Conservation (phyloP, 2,888 invertebrate species). For the Coelopa pilipes region DNA sequence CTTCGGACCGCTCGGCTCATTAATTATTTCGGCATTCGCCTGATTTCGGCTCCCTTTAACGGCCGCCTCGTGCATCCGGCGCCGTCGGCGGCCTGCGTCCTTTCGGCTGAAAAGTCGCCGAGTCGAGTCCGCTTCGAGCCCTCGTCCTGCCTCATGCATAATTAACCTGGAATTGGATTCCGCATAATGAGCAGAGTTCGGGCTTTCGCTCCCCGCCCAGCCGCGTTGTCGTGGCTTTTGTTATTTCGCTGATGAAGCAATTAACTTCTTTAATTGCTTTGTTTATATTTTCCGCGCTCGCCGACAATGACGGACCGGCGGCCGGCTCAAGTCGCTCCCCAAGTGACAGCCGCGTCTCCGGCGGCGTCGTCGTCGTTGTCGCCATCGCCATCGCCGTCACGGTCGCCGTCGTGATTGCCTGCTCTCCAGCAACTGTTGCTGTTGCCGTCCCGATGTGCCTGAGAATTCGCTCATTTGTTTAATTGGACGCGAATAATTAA, state of each 20-base stretch:
- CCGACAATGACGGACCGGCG: too few species aligned
- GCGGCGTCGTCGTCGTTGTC: background rate
- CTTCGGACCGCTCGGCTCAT: background rate
- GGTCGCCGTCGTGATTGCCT: background rate
- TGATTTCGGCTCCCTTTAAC: background rate
- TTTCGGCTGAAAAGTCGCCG: too few species aligned
- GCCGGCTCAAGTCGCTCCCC: too few species aligned
- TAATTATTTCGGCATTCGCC: background rate
- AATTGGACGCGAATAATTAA: conserved; percentile 22
- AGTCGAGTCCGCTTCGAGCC: background rate
- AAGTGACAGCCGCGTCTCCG: too few species aligned
- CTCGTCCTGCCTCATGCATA: conserved; percentile 24
- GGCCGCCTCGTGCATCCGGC: background rate
- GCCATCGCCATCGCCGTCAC: background rate
- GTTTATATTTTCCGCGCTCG: background rate
- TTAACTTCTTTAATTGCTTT: conserved; percentile 27
- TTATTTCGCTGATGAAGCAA: background rate
- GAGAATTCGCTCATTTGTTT: conserved; percentile 11
- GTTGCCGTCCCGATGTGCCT: too few species aligned
- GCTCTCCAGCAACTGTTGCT: conserved; percentile 20
- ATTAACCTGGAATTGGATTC: conserved; percentile 30
- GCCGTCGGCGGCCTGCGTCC: too few species aligned
- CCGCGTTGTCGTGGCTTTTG: background rate
- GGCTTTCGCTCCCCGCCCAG: too few species aligned
- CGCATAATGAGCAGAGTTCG: conserved; percentile 4